Conservation (phyloP, 2,797 vertebrate genomes). For the Coilia nasus region DNA sequence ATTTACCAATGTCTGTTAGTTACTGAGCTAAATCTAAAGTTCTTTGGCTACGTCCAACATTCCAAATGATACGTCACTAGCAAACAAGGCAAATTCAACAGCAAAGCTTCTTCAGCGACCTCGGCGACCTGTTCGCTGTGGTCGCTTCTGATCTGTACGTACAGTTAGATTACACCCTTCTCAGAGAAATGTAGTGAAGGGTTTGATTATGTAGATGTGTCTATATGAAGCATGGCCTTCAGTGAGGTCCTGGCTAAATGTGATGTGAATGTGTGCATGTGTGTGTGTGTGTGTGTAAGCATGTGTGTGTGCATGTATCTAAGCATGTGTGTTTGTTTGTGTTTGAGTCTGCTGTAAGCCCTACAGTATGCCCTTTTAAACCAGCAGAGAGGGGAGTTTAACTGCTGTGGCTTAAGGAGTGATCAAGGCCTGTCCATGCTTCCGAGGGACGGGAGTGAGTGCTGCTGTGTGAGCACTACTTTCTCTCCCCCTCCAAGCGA, state of each 20-base stretch:
- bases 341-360: background rate
- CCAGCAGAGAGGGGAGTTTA: background rate
- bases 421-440: background rate
- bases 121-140: no score
- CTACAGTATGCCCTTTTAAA: background rate
- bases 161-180: no score
- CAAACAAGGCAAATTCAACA: no score
- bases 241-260: background rate
- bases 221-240: no score
- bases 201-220: no score
- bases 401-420: background rate
- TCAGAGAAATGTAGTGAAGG: no score
- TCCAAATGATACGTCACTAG: no score
- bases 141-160: no score
- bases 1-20: no score
- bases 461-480: background rate
- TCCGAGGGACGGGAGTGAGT: background rate
- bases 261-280: slow-evolving; percentile 3
- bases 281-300: slow-evolving; percentile 42
- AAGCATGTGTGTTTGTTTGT: slow-evolving; percentile 23
- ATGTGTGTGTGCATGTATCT: background rate
- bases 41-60: no score
- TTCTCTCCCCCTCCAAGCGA: background rate
- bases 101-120: no score
- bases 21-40: no score